Evolutionary conservation across 2,888 invertebrate species (phyloP).

Genomic region (Drosophila cracens): DNA sequence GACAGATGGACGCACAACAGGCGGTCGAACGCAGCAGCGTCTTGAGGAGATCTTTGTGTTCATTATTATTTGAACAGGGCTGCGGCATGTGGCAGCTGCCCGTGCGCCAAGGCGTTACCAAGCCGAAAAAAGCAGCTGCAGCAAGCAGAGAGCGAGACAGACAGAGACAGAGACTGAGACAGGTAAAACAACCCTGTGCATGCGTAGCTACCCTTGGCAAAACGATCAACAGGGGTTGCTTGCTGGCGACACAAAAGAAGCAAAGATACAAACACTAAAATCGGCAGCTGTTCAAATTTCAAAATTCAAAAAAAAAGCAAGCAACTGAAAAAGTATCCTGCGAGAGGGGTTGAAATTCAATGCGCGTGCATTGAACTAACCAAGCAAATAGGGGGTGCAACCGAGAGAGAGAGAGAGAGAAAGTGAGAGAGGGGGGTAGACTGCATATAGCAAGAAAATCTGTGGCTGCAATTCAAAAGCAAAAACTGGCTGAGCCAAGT

Average conservation of each 20-base stretch:
- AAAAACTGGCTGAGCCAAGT: conserved; percentile 43
- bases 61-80: conserved; percentile 59
- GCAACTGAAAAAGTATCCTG: conserved; percentile 38
- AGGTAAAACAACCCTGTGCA: conserved; percentile 65
- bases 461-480: conserved; percentile 42
- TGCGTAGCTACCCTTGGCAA: conserved; percentile 53
- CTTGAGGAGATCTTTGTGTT: conserved; percentile 31
- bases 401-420: not conserved
- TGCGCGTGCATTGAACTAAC: conserved; percentile 60
- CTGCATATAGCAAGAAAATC: conserved; percentile 59
- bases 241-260: conserved; percentile 7
- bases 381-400: conserved; percentile 18
- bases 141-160: conserved; percentile 7
- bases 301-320: conserved; percentile 27
- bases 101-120: conserved; percentile 49
- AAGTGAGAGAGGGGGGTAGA: conserved; percentile 9
- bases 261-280: conserved; percentile 15
- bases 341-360: conserved; percentile 73
- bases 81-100: conserved; percentile 82
- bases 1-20: conserved; percentile 36
- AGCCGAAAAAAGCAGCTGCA: conserved; percentile 58
- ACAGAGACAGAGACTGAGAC: conserved; percentile 39
- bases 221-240: conserved; percentile 66
- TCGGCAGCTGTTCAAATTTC: conserved; percentile 81
- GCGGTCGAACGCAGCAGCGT: conserved; percentile 41